These are phyloP conservation scores for Heliopora coerulea DNA, from an alignment of 92 coral and sea anemone genomes.

Conservation along the genomic window DNA sequence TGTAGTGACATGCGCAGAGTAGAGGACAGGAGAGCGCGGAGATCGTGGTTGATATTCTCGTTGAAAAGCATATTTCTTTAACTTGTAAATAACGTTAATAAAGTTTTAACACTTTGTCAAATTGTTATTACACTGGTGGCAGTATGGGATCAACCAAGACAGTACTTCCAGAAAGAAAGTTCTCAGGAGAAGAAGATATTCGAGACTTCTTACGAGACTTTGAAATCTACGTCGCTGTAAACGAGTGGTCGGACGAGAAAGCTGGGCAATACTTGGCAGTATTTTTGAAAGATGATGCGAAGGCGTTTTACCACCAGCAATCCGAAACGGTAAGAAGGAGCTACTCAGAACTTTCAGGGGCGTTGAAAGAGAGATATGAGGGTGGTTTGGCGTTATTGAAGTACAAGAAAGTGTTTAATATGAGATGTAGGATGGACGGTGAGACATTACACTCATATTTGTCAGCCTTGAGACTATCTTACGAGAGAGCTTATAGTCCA, in stretches of 20 bases:
- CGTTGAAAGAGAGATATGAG: constrained; percentile 56
- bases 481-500: constrained; percentile 55
- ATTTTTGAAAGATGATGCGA: constrained; percentile 54
- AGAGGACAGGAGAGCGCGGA: no score
- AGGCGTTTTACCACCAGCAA: constrained; percentile 52
- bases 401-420: constrained; percentile 48
- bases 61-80: no score
- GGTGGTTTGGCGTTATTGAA: constrained; percentile 57
- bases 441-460: constrained; percentile 55
- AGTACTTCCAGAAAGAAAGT: constrained; percentile 37
- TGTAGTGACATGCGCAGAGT: no score
- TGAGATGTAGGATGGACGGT: constrained; percentile 38
- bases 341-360: constrained; percentile 45
- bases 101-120: no score
- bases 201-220: constrained; percentile 51
- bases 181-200: constrained; percentile 43
- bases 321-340: constrained; percentile 47
- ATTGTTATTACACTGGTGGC: constrained; percentile 48
- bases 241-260: constrained; percentile 54
- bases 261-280: constrained; percentile 53
- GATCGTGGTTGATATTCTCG: no score
- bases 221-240: constrained; percentile 43
- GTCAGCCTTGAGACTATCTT: constrained; percentile 46
- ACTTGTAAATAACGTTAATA: no score
- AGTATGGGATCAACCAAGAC: constrained; percentile 53